Evolutionary conservation across 2,113 vertebrate species (phyloP), one percentile per base, ranked within the genome.

Genomic region (Cairina moschata): DNA sequence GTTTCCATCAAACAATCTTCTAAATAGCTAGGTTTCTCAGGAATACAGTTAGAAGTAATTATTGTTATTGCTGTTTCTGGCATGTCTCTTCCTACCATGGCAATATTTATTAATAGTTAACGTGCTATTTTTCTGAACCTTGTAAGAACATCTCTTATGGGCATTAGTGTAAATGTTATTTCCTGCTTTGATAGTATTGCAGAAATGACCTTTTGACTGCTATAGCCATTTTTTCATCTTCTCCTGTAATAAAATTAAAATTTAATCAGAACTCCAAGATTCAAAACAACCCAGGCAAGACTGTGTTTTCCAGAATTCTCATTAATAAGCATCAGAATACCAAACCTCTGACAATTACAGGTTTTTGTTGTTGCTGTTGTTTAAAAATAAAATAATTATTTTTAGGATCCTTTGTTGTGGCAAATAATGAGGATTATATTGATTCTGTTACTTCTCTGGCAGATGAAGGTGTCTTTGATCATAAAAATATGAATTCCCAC

Each of bases 401-500:
- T 96, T 80, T 15, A 32, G 94, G 92, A 89, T 67, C 60, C 46
- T 90, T 90, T 91, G 60, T 55, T 90, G 68, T 78, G 46, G 40
- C 46, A 88, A 67, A 36, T 71, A 88, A 86, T 67, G n/a, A 93
- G 62, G 89, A 89, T 71, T 65, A 79, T 55, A 79, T 66, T 79
- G 66, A 76, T 58, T 44, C 40, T 92, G 65, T 77, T 38, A 60
- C 76, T 86, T 71, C 6, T 44, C 32, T 73, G 32, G 46, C 31
- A 91, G 82, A 93, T 83, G 46, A 89, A 96, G n/a, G 52, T 38
- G 23, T 56, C 85, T 95, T 96, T 95, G 75, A 91, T 95, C 87
- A 67, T 12, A 3, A 13, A 87, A 90, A 28, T 52, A 88, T 23
- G 26, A 83, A 86, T 83, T 95, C 54, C 69, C 15, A 38, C 56